These are phyloP conservation scores for Chamaetylas fuelleborni DNA, from an alignment of 2,113 vertebrate species.

Conservation along the genomic window DNA sequence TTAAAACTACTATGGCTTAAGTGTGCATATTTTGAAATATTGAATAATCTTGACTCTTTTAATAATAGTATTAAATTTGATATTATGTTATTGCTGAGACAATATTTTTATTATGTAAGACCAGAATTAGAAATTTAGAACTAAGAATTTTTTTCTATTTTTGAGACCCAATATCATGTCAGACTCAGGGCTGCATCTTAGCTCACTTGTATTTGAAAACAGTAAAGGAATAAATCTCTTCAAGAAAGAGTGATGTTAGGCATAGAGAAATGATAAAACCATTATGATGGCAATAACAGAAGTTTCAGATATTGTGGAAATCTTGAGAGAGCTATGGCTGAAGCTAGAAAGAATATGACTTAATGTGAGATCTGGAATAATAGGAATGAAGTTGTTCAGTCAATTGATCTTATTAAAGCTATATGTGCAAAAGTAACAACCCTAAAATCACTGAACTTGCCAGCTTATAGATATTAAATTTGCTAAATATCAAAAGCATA, in stretches of 20 bases:
- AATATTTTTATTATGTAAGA: not conserved
- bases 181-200: not conserved
- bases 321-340: not conserved
- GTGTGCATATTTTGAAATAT: not conserved
- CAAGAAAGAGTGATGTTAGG: not conserved
- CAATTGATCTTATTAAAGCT: not conserved
- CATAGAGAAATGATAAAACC: not conserved
- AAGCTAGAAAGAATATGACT: not conserved
- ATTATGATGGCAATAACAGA: not conserved
- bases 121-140: not conserved
- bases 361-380: not conserved
- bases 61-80: not conserved
- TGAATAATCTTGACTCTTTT: rapidly evolving
- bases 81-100: not conserved
- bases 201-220: not conserved
- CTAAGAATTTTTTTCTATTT: not conserved
- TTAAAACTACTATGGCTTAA: not conserved
- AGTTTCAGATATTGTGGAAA: not conserved
- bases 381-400: not conserved
- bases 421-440: not conserved
- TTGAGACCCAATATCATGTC: not conserved
- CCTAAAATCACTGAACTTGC: not conserved
- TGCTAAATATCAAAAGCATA: not conserved
- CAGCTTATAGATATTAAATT: not conserved
- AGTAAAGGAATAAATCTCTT: not conserved